Evolutionary conservation across 2,113 vertebrate genomes (phyloP).

Genomic region (Laticauda colubrina): DNA sequence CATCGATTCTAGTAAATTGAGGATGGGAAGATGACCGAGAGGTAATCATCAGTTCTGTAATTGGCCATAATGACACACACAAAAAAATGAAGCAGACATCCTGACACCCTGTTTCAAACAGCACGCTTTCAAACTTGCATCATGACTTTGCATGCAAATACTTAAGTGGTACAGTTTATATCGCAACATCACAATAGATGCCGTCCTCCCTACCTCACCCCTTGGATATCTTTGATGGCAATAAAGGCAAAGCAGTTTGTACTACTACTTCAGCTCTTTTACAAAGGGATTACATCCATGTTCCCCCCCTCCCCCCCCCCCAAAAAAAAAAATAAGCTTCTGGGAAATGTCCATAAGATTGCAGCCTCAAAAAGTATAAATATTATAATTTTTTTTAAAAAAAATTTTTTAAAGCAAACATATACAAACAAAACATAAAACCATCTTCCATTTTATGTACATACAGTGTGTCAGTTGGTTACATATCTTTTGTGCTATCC

Average conservation of each 20-base stretch:
- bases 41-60: neutral
- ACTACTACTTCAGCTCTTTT: neutral
- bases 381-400: neutral
- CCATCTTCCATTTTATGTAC: no score
- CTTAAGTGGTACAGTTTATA: neutral
- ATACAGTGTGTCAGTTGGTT: no score
- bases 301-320: no score
- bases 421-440: no score
- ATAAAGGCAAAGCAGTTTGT: neutral
- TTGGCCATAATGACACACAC: neutral
- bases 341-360: neutral
- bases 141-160: neutral
- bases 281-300: neutral
- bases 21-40: neutral
- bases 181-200: neutral
- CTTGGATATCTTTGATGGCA: neutral
- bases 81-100: neutral
- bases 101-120: neutral
- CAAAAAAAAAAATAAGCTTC: neutral
- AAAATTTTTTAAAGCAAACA: no score
- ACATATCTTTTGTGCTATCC: no score
- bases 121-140: neutral
- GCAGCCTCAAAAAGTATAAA: neutral
- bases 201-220: neutral
- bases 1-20: neutral